These are phyloP conservation scores for Amphiduros pacificus DNA, from an alignment of 2,888 invertebrate genomes.

Conservation along the genomic window DNA sequence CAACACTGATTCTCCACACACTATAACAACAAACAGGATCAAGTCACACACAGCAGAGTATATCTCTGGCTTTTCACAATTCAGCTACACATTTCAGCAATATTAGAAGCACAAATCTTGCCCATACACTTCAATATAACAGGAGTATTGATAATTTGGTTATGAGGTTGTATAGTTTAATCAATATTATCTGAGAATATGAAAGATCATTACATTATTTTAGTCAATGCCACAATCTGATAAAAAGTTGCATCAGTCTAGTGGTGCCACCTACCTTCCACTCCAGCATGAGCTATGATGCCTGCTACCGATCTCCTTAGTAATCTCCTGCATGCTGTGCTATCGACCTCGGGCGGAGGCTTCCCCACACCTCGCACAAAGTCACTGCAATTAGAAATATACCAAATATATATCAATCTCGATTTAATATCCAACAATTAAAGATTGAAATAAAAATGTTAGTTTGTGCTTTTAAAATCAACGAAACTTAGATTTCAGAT, in stretches of 20 bases:
- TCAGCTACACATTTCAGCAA: background rate
- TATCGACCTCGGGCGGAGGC: slow-evolving; percentile 48
- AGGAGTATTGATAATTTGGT: too few species aligned
- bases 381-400: slow-evolving; percentile 34
- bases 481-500: too few species aligned
- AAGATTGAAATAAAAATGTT: too few species aligned
- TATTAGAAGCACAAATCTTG: background rate
- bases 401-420: too few species aligned
- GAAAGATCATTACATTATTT: too few species aligned
- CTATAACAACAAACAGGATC: slow-evolving; percentile 29
- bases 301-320: slow-evolving; percentile 55
- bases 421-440: too few species aligned
- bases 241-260: too few species aligned
- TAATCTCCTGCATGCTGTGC: slow-evolving; percentile 42
- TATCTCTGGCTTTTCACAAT: background rate
- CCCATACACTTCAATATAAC: too few species aligned
- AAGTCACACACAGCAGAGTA: background rate
- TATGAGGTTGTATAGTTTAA: too few species aligned
- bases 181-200: too few species aligned
- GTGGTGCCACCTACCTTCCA: slow-evolving; percentile 51
- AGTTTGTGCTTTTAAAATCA: too few species aligned
- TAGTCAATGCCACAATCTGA: too few species aligned
- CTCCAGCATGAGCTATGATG: slow-evolving; percentile 55
- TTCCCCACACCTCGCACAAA: slow-evolving; percentile 50
- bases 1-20: slow-evolving; percentile 44